phyloP scores from a whole-genome alignment of 2,797 vertebrate genomes.

The Orestias chungarensis region DNA sequence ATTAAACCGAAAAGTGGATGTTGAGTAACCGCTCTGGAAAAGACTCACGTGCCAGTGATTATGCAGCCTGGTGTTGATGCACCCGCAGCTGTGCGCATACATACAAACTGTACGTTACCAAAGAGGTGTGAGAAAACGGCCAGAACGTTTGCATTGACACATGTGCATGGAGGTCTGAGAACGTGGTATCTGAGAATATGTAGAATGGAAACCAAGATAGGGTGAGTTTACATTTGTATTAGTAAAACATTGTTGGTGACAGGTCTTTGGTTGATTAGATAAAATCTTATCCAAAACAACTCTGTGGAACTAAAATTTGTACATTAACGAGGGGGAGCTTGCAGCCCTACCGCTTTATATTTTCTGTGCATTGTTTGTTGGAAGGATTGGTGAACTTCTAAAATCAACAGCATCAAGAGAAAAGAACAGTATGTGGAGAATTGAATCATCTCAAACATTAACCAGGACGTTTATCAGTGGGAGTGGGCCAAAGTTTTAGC shows the following conservation, averaged over 20 bases:
- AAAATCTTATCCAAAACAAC: no score
- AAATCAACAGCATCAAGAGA: neutral
- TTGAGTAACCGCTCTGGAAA: neutral
- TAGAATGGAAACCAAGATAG: no score
- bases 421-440: neutral
- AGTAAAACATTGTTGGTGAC: neutral
- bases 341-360: neutral
- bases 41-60: neutral
- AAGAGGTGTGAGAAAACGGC: constrained; percentile 1
- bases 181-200: no score
- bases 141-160: constrained; percentile 2
- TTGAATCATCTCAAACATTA: neutral
- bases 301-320: no score
- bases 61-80: neutral
- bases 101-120: constrained; percentile 19
- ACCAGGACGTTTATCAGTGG: neutral
- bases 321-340: neutral
- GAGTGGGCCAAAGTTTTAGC: neutral
- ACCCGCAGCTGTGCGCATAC: constrained; percentile 41
- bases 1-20: neutral
- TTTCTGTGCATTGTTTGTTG: neutral
- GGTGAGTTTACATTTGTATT: neutral
- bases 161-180: constrained; percentile 32
- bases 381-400: neutral
- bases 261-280: neutral